Conservation (phyloP, 2,888 invertebrate genomes). For the Stenurella melanura region DNA sequence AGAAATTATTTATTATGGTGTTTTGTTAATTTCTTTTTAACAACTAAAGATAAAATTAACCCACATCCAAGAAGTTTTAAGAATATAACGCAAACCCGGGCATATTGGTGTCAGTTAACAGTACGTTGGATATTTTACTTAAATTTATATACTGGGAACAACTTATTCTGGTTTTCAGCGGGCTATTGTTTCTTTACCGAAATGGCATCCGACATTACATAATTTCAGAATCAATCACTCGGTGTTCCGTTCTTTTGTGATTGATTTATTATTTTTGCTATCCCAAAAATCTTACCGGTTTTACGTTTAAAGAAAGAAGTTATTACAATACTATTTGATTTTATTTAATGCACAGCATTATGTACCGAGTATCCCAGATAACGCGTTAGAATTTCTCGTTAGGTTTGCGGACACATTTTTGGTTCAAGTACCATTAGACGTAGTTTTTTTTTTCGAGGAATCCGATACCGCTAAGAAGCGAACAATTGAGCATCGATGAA, state of each 20-base stretch:
- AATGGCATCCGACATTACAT: constrained; percentile 7
- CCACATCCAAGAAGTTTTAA: neutral
- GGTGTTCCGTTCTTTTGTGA: neutral
- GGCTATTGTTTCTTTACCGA: constrained; percentile 1
- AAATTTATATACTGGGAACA: constrained; percentile 2
- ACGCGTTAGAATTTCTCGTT: no score
- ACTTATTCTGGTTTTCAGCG: constrained; percentile 3
- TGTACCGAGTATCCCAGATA: no score
- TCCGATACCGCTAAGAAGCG: no score
- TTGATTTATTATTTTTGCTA: constrained; percentile 4
- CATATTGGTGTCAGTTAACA: constrained; percentile 6
- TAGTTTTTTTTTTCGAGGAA: no score
- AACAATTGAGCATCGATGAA: no score
- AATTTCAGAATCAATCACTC: constrained; percentile 7
- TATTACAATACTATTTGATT: neutral
- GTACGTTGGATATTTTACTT: neutral
- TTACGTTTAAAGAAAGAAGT: neutral
- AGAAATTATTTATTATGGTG: no score
- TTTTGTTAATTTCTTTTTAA: neutral
- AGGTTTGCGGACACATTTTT: no score
- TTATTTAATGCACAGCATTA: no score
- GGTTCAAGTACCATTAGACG: no score
- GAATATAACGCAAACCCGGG: neutral
- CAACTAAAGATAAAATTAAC: neutral
- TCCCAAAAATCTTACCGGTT: neutral